A percentile compares a stretch with the other conserved stretches of the same genome.
phyloP scores from a whole-genome alignment of 53 echinoderm and acorn worm genomes.

The Paracentrotus lividus region DNA sequence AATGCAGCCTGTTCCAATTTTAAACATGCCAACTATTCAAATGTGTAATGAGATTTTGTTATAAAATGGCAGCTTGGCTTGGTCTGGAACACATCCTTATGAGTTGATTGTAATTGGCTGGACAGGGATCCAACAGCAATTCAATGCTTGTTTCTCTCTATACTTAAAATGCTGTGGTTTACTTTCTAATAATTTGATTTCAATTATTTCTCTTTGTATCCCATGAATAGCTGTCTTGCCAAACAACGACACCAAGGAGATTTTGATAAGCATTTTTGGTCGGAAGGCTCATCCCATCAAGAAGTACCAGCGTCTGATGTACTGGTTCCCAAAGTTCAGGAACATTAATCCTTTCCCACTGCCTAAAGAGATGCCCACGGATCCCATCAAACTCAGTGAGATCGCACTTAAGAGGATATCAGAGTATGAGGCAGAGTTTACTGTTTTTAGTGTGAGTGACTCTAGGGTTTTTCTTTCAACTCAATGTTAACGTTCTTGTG shows the following conservation, averaged over 20 bases:
- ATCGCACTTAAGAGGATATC: constrained; percentile 97
- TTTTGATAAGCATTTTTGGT: constrained; percentile 89
- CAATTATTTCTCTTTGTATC: background rate
- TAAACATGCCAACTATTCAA: no score
- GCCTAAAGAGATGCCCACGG: constrained; percentile 85
- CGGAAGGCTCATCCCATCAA: constrained; percentile 89
- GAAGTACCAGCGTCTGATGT: constrained; percentile 98
- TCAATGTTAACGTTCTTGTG: no score
- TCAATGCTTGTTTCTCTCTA: no score
- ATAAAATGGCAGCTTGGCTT: no score
- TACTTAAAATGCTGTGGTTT: no score
- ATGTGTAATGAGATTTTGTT: no score
- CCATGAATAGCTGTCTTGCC: constrained; percentile 85
- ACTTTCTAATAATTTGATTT: no score
- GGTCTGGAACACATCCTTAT: no score
- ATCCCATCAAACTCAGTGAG: constrained; percentile 83
- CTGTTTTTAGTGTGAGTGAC: constrained; percentile 77
- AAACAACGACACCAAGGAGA: constrained; percentile 90
- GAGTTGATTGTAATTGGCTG: no score
- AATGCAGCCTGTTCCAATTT: no score
- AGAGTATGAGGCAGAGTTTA: constrained; percentile 93
- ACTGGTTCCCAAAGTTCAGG: constrained; percentile 98
- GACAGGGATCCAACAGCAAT: no score
- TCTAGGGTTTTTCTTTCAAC: background rate
- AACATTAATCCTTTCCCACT: constrained; percentile 99